Conservation (phyloP, 1,140 invertebrate genomes). For the Drosophila saltans region DNA sequence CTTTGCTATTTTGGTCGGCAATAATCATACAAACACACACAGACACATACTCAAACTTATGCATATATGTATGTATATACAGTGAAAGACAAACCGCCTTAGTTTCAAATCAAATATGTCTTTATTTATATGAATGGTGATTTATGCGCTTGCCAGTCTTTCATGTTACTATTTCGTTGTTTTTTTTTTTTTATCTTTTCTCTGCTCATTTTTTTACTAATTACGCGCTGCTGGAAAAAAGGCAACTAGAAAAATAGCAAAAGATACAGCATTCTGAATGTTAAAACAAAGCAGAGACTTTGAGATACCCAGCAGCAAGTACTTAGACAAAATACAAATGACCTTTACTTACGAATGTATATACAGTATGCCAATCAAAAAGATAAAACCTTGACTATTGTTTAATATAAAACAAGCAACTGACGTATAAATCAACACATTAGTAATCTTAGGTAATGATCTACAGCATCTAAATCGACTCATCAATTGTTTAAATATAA, state of each 20-base stretch:
- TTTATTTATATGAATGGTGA: conserved; percentile 75
- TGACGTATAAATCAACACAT: too few relatives aligned
- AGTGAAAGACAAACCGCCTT: conserved; percentile 21
- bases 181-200: conserved; percentile 37
- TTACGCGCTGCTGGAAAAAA: conserved; percentile 21
- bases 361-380: too few relatives aligned
- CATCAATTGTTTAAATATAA: too few relatives aligned
- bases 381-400: too few relatives aligned
- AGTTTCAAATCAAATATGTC: conserved; percentile 69
- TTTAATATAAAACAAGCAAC: too few relatives aligned
- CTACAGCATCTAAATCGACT: too few relatives aligned
- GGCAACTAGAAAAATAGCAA: conserved; percentile 36
- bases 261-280: conserved; percentile 9
- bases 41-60: not conserved
- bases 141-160: conserved; percentile 65
- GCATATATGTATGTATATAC: not conserved
- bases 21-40: conserved; percentile 3
- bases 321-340: not conserved
- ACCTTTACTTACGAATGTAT: too few relatives aligned
- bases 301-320: not conserved
- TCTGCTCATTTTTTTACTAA: conserved; percentile 37
- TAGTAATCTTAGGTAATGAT: too few relatives aligned
- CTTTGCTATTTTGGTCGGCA: conserved; percentile 59
- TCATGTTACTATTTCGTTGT: conserved; percentile 59
- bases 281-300: not conserved